Base-by-base conservation (phyloP, 2,113 vertebrate genomes). In the Sarotherodon lohbergeri region DNA sequence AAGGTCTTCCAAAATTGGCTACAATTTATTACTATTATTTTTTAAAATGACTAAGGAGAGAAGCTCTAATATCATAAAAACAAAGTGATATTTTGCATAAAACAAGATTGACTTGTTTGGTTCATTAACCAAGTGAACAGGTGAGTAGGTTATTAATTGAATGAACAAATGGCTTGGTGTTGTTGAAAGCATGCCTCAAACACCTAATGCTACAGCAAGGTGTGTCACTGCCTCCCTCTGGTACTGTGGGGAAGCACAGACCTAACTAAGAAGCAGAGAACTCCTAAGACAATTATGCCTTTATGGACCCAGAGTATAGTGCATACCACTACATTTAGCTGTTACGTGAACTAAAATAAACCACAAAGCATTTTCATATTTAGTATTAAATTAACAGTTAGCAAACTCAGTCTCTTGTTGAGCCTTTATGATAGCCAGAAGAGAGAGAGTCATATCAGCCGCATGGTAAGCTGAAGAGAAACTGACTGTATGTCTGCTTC, bases 201-300 rank as follows among this genome's bases (percentile, higher is more conserved):
- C 76, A 63, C 73, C 83, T 84, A 52, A 79, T 86, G 84, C 83
- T 54, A 52, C 79, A 89, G 78, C 57, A 57, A 95, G 93, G 94
- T 94, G 87, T 93, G 88, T 91, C 94, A 95, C 94, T 96, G 96
- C 94, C 96, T 96, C 95, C 95, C 88, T 91, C 94, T 96, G 95
- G 95, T 81, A 36, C 90, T 84, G 63, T 22, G 19, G 41, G 91
- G 95, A 93, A 96, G 43, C 88, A 91, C 96, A 94, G 83, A 88
- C 78, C 83, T 90, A 80, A 34, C 27, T 1, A 10, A 54, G 66
- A 43, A 36, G 81, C 46, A 68, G 9, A 81, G 32, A 27, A 17
- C 16, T 55, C 86, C 39, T 22, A 46, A 32, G 48, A 76, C 54
- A 57, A 13, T 32, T 46, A 4, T 16, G 3, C 22, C 17, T 73